phyloP scores from a whole-genome alignment of 2,113 vertebrate species.

The Tiliqua scincoides region DNA sequence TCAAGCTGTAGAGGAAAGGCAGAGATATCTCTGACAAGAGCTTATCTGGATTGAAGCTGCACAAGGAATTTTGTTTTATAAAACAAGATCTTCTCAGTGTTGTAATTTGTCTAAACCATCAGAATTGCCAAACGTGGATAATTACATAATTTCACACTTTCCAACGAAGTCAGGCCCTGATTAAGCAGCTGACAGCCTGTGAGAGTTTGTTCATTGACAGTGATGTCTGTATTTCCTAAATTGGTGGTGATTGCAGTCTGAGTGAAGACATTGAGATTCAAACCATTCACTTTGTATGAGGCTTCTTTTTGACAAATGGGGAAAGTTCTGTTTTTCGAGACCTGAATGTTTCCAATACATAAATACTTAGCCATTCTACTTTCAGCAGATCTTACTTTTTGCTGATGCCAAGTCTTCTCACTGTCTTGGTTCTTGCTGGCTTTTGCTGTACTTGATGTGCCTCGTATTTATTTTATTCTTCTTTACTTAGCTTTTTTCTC shows the following conservation, averaged over 20 bases:
- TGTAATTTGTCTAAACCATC: slow-evolving; percentile 53
- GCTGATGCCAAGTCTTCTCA: slow-evolving; percentile 45
- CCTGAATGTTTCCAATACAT: slow-evolving; percentile 46
- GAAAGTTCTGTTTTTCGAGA: slow-evolving; percentile 41
- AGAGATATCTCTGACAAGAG: neutral
- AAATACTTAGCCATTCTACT: slow-evolving; percentile 46
- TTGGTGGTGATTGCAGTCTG: slow-evolving; percentile 21
- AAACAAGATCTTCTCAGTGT: slow-evolving; percentile 39
- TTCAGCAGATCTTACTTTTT: slow-evolving; percentile 22
- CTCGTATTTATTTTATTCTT: slow-evolving; percentile 62
- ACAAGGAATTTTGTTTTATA: slow-evolving; percentile 46
- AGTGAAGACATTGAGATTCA: slow-evolving; percentile 42
- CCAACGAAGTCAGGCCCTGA: slow-evolving; percentile 55
- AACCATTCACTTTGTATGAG: slow-evolving; percentile 46
- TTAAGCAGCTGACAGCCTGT: slow-evolving; percentile 57
- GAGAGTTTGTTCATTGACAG: slow-evolving; percentile 35
- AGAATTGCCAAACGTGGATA: slow-evolving; percentile 56
- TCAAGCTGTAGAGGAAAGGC: slow-evolving; percentile 29
- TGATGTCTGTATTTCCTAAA: slow-evolving; percentile 56
- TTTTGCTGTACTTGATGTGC: slow-evolving; percentile 60
- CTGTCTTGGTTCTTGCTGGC: slow-evolving; percentile 54
- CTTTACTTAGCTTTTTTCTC: slow-evolving; percentile 56
- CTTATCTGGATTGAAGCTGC: slow-evolving; percentile 35
- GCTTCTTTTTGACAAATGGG: slow-evolving; percentile 26
- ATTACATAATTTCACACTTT: slow-evolving; percentile 62